Evolutionary conservation across 2,797 vertebrate species (phyloP), one percentile per base, ranked within the genome.

Genomic region (Eurystomus glaucurus): DNA sequence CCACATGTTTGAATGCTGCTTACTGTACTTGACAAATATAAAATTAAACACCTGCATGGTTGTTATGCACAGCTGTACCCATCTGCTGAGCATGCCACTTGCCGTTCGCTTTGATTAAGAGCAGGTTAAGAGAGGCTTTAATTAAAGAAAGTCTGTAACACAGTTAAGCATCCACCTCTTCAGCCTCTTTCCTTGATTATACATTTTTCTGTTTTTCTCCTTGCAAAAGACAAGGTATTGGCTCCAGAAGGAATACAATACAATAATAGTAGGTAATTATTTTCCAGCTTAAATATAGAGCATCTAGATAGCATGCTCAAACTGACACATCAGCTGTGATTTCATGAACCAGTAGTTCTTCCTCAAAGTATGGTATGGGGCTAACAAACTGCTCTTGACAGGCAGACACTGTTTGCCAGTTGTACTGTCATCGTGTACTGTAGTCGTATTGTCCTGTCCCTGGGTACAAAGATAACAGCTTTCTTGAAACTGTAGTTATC

Each of bases 51-150:
- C 96, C 94, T 96, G 94, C 85, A 89, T 68, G 92, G 86, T 91
- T 96, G 95, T 92, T 93, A 91, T 83, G 92, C 93, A 96, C 93
- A 97, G 92, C 93, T 96, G 92, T 92, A 94, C 83, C 94, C 95
- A 95, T 94, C 90, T 96, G 95, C 94, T 96, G 88, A 96, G 78
- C 80, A 22, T 85, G 55, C 75, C 68, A 71, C 91, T 94, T 93
- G 76, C 71, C 66, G 90, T 96, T 95, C 95, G 81, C 92, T 91
- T 93, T 96, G 94, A 96, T 96, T 96, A 97, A 97, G 94, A 95
- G 94, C 84, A 91, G 55, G 95, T 92, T 93, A 93, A 95, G 90
- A 91, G 90, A 94, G 77, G 64, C 85, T 95, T 96, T 96, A 96
- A 97, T 97, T 96, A 96, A 94, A 74, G 80, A 83, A 92, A 95